Percentiles rank a stretch among this genome's conserved stretches.
Evolutionary conservation across 2,888 invertebrate genomes (phyloP).

Genomic region (Harmothoe impar): DNA sequence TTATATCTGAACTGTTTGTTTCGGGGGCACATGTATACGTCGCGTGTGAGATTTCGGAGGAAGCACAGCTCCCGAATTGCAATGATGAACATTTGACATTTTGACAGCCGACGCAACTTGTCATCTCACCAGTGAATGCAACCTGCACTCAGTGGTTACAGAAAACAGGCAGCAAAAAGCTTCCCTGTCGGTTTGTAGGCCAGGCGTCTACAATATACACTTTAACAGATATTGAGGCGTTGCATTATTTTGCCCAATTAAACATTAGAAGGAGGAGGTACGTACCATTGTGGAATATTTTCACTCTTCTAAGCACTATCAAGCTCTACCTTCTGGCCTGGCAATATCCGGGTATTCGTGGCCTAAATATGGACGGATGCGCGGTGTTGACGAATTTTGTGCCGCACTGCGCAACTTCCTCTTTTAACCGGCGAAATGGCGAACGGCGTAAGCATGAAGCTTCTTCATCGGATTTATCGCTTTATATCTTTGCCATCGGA

Average conservation of each 20-base stretch:
- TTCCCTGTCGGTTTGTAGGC: not conserved
- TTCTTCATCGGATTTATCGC: not conserved
- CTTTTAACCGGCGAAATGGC: slow-evolving; percentile 84
- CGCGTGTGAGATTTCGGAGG: not conserved
- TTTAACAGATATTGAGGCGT: not conserved
- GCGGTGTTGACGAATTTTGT: slow-evolving; percentile 55
- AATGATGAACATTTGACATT: slow-evolving; percentile 47
- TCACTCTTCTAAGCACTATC: slow-evolving; percentile 28
- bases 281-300: slow-evolving; percentile 64
- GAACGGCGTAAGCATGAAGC: slow-evolving; percentile 85
- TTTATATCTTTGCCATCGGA: slow-evolving; percentile 10
- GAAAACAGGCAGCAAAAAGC: slow-evolving; percentile 35
- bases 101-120: slow-evolving; percentile 51
- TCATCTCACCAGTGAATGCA: slow-evolving; percentile 57
- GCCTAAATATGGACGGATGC: slow-evolving; percentile 67
- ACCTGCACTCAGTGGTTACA: slow-evolving; percentile 61
- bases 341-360: slow-evolving; percentile 68
- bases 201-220: not conserved
- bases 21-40: no score
- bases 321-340: slow-evolving; percentile 59
- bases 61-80: not conserved
- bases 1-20: no score
- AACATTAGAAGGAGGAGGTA: not conserved
- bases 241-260: not conserved
- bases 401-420: slow-evolving; percentile 74